Conservation (phyloP, 2,888 invertebrate species). For the Trileptium ribeirensis region DNA sequence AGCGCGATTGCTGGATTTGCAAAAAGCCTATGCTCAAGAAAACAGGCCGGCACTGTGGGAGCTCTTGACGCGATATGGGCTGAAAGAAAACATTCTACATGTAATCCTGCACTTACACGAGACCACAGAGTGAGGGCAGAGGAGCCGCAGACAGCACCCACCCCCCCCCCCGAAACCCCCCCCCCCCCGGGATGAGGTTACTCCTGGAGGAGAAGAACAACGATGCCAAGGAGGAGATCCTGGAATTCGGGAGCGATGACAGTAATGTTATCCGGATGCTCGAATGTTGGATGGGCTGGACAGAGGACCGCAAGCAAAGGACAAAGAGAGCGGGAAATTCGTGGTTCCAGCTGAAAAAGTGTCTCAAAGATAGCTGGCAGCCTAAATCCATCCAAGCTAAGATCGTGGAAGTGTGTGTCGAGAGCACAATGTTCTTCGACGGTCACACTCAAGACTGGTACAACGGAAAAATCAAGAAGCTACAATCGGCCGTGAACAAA, state of each 20-base stretch:
- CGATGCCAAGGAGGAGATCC: neutral
- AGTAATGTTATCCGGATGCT: too few relatives aligned
- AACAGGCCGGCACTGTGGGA: neutral
- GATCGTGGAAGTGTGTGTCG: constrained; percentile 4
- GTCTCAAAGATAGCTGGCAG: neutral
- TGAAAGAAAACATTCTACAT: neutral
- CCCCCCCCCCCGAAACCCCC: neutral
- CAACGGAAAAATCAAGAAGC: neutral
- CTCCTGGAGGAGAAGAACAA: neutral
- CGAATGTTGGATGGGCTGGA: constrained; percentile 5
- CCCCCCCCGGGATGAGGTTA: neutral
- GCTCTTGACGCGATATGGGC: neutral
- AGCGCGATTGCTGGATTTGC: neutral
- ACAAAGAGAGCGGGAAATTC: neutral
- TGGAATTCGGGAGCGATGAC: neutral
- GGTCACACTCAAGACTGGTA: neutral
- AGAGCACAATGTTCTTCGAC: neutral
- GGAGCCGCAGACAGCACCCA: neutral
- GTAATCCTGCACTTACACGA: neutral
- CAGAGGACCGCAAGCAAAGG: neutral
- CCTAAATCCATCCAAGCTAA: neutral
- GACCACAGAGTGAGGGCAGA: neutral
- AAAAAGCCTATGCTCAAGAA: neutral
- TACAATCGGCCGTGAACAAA: neutral
- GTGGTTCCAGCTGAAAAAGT: neutral